Evolutionary conservation across 1,140 invertebrate genomes (phyloP).

Genomic region (Diabrotica virgifera): DNA sequence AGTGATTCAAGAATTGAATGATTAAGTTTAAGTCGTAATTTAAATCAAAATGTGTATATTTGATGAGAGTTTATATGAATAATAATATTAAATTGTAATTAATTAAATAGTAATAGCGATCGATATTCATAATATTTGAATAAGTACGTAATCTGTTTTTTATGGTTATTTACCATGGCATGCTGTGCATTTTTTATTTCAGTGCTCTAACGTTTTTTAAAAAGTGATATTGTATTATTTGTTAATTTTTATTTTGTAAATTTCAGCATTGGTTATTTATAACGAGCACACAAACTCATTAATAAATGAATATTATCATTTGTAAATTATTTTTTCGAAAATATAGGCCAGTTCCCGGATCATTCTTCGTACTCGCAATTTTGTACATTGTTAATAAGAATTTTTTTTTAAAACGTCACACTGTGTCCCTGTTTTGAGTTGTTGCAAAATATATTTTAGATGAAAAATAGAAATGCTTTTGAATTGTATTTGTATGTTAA

Average conservation of each 20-base stretch:
- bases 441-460: too few species aligned
- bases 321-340: conserved; percentile 13
- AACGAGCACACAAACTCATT: conserved; percentile 32
- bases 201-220: conserved; percentile 39
- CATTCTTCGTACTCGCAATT: neutral
- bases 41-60: conserved; percentile 44
- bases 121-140: conserved; percentile 28
- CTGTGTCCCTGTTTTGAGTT: too few species aligned
- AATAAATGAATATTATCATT: conserved; percentile 31
- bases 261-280: conserved; percentile 36
- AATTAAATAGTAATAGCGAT: conserved; percentile 27
- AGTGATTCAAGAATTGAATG: conserved; percentile 32
- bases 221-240: conserved; percentile 41
- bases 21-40: conserved; percentile 25
- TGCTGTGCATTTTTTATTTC: conserved; percentile 35
- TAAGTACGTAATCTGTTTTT: conserved; percentile 36
- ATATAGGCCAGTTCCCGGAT: neutral
- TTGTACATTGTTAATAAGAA: too few species aligned
- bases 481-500: too few species aligned
- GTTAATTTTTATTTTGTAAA: conserved; percentile 29
- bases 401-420: too few species aligned
- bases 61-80: conserved; percentile 35
- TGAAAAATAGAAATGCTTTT: too few species aligned
- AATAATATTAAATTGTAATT: conserved; percentile 32
- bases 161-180: conserved; percentile 34